Evolutionary conservation across 2,797 vertebrate genomes (phyloP), one percentile per base, ranked within the genome.

Genomic region (Fringilla coelebs): DNA sequence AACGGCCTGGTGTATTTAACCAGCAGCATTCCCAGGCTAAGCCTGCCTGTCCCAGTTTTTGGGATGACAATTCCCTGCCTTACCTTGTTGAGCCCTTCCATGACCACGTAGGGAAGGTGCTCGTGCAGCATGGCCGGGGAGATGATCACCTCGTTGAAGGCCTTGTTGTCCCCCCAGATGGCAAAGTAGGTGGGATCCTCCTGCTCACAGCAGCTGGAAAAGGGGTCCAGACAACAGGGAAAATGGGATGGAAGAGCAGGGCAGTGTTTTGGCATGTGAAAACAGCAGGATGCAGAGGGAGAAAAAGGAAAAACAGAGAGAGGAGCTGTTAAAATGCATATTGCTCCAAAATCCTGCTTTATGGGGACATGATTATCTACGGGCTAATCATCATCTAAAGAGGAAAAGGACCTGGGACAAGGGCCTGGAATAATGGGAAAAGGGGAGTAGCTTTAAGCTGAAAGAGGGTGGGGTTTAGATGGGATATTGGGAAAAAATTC

Each of bases 171-270:
- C 1, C 99, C 99, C 99, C 99, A 99, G 93, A 99, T 99, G 90
- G 99, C 99, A 4, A 99, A 99, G 97, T 99, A 99, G 1, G 99
- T 99, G 79, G 99, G 99, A n/a, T 99, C 99, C 92, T 99, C 99
- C 97, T 99, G 99, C 68, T 99, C 98, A 43, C 99, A 99, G 97
- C 98, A 98, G 90, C 99, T 99, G 93, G 38, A 74, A 83, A 82
- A 93, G 46, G 54, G 45, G 31, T 19, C n/a, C 87, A 41, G 66
- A 61, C 1, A 49, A 62, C 31, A 46, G 22, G 32, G 52, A 45
- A 75, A 93, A 36, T 4, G 21, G 43, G 41, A 87, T 54, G 40
- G 17, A 85, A 43, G 52, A 40, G 22, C 62, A 57, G 38, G 68
- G 6, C 34, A 7, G 7, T 12, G 25, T 89, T 91, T 91, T 19